Evolutionary conservation across 2,888 invertebrate genomes (phyloP).

Genomic region (Drosophila eohydei): DNA sequence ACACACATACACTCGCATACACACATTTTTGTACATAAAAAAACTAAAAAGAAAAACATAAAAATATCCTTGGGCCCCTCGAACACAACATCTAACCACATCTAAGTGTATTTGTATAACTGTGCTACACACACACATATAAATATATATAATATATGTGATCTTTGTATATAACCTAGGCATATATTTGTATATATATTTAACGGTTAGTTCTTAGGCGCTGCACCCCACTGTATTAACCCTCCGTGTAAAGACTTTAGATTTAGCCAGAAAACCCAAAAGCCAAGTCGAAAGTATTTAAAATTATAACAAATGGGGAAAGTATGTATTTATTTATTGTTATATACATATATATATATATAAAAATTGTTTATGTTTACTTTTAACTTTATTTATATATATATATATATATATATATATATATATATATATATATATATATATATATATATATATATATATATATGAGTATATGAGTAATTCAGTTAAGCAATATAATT

Average conservation of each 20-base stretch:
- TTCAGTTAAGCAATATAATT: constrained; percentile 2
- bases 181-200: constrained; percentile 44
- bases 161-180: constrained; percentile 55
- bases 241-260: constrained; percentile 26
- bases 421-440: background rate
- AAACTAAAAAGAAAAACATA: background rate
- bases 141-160: constrained; percentile 8
- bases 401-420: background rate
- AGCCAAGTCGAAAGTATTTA: constrained; percentile 2
- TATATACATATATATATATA: too few relatives aligned
- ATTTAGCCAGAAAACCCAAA: constrained; percentile 1
- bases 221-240: constrained; percentile 36
- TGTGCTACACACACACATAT: constrained; percentile 20
- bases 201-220: constrained; percentile 33
- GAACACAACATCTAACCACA: constrained; percentile 50
- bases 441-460: too few relatives aligned
- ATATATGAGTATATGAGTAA: background rate
- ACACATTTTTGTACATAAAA: constrained; percentile 31
- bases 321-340: constrained; percentile 6
- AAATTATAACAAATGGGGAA: constrained; percentile 12
- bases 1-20: background rate
- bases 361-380: background rate
- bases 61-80: constrained; percentile 8
- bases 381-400: background rate
- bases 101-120: constrained; percentile 52